These are phyloP conservation scores for Andrena praecox DNA, from an alignment of 2,888 invertebrate genomes.

Conservation along the genomic window DNA sequence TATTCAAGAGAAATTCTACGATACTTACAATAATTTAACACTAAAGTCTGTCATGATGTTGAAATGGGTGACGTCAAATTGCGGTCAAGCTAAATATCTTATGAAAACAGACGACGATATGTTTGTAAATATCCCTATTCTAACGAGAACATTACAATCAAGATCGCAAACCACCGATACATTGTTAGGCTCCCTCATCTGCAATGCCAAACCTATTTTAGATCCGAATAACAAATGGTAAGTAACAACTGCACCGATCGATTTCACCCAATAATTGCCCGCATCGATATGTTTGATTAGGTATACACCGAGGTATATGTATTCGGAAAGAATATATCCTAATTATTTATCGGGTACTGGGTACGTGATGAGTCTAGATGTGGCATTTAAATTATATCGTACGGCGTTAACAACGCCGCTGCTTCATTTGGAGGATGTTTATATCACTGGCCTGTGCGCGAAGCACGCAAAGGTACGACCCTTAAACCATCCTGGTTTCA, in stretches of 20 bases:
- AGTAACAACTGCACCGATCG: constrained; percentile 70
- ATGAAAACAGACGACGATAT: constrained; percentile 96
- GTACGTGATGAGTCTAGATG: constrained; percentile 90
- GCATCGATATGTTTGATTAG: constrained; percentile 81
- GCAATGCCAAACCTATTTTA: constrained; percentile 91
- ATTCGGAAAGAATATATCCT: constrained; percentile 90
- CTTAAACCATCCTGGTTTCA: constrained; percentile 89
- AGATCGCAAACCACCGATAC: constrained; percentile 84
- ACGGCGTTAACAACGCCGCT: constrained; percentile 89
- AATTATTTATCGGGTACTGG: constrained; percentile 93
- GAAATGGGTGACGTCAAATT: constrained; percentile 91
- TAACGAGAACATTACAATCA: constrained; percentile 85
- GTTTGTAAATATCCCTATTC: constrained; percentile 91
- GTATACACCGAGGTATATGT: constrained; percentile 94
- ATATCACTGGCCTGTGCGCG: constrained; percentile 91
- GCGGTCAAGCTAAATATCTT: constrained; percentile 88
- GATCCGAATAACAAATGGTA: constrained; percentile 92
- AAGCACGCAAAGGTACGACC: constrained; percentile 87
- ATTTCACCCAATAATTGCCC: not conserved
- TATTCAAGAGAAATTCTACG: constrained; percentile 93
- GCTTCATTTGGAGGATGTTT: constrained; percentile 92
- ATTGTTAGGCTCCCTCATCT: constrained; percentile 92
- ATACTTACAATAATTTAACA: constrained; percentile 95
- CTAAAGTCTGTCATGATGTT: constrained; percentile 94
- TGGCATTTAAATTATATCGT: constrained; percentile 88